Percentiles rank a stretch among this genome's conserved stretches.
Evolutionary conservation across 92 coral and sea anemone genomes (phyloP).

Genomic region (Epizoanthus fatuus): DNA sequence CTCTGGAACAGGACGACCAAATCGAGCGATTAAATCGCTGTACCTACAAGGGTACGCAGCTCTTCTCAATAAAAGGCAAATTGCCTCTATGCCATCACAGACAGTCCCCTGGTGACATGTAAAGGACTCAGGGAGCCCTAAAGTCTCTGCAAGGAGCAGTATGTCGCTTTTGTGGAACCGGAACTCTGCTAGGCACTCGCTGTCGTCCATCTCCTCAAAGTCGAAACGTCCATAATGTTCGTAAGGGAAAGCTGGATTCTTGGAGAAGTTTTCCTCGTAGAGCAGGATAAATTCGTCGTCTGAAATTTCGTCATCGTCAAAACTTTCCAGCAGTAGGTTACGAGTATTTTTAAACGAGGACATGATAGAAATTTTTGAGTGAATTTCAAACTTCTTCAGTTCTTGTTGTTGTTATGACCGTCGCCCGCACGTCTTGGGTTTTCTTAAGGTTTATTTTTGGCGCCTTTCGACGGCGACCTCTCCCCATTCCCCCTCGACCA

Average conservation of each 20-base stretch:
- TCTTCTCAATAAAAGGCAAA: neutral
- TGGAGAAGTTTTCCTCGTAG: too few species aligned
- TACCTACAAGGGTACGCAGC: slow-evolving; percentile 22
- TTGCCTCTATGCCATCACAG: slow-evolving; percentile 30
- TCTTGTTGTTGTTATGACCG: too few species aligned
- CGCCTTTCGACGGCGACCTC: slow-evolving; percentile 46
- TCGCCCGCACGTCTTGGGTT: too few species aligned
- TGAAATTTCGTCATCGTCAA: too few species aligned
- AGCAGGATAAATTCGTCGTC: too few species aligned
- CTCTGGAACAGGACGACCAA: slow-evolving; percentile 16
- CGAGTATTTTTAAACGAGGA: too few species aligned
- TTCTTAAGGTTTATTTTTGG: slow-evolving; percentile 33
- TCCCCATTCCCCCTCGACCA: slow-evolving; percentile 52
- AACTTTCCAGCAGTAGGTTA: too few species aligned
- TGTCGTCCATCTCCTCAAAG: slow-evolving; percentile 49
- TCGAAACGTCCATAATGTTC: slow-evolving; percentile 26
- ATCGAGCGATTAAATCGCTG: slow-evolving; percentile 21
- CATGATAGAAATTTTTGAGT: too few species aligned
- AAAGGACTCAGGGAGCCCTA: slow-evolving; percentile 36
- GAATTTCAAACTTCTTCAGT: too few species aligned
- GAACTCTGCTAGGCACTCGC: slow-evolving; percentile 55
- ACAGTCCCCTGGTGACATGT: slow-evolving; percentile 42
- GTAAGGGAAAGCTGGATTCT: neutral
- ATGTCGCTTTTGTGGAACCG: slow-evolving; percentile 39
- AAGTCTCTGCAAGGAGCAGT: slow-evolving; percentile 31